Percentiles rank a stretch among this genome's conserved stretches.
These are phyloP conservation scores for Gryon sp. DNA, from an alignment of 1,140 invertebrate genomes.

Conservation along the genomic window DNA sequence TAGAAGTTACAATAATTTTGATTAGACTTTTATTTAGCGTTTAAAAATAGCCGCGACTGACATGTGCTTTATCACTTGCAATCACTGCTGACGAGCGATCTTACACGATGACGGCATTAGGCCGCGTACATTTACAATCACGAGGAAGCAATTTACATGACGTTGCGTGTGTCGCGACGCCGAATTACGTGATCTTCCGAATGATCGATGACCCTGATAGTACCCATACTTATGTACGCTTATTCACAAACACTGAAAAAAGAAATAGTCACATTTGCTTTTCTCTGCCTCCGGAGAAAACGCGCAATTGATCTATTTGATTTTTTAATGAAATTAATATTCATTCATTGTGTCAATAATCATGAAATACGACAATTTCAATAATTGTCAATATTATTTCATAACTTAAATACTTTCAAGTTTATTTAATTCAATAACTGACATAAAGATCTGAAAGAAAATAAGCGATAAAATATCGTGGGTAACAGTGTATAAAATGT, in stretches of 20 bases:
- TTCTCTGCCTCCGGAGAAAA: neutral
- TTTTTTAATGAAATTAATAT: too few species aligned
- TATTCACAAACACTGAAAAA: slow-evolving; percentile 3
- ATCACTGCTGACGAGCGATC: slow-evolving; percentile 56
- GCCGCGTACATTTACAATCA: slow-evolving; percentile 48
- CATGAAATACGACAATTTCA: too few species aligned
- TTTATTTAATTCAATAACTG: too few species aligned
- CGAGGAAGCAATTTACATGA: slow-evolving; percentile 61
- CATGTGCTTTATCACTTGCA: slow-evolving; percentile 59
- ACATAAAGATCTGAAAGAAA: too few species aligned
- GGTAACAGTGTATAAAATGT: too few species aligned
- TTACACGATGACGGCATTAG: slow-evolving; percentile 43
- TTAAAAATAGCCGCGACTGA: slow-evolving; percentile 50
- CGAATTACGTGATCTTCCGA: slow-evolving; percentile 56
- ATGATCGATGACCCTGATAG: slow-evolving; percentile 57
- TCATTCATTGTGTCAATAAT: too few species aligned
- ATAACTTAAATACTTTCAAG: too few species aligned
- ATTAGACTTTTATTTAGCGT: too few species aligned
- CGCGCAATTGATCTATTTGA: too few species aligned
- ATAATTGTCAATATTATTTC: too few species aligned
- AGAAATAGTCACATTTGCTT: neutral
- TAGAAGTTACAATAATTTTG: too few species aligned
- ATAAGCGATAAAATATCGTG: too few species aligned
- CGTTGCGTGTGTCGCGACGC: slow-evolving; percentile 58
- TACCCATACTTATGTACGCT: slow-evolving; percentile 12